Evolutionary conservation across 1,140 invertebrate species (phyloP), one percentile per base, ranked within the genome.

Genomic region (Odontomachus brunneus): DNA sequence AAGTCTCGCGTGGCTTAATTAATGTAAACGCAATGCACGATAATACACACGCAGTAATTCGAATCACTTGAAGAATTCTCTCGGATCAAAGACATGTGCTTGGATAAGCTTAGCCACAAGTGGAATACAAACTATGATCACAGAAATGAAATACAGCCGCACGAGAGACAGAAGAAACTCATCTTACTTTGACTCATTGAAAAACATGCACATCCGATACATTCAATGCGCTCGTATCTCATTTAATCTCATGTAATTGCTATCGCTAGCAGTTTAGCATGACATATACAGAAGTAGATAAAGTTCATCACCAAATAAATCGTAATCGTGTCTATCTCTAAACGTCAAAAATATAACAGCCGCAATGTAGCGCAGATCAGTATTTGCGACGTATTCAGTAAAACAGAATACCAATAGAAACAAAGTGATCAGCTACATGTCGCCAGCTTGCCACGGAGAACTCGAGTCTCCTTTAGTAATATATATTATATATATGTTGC

Each of bases 401-500:
- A 85, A 85, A 85, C 82, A 44, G 76, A 88, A 74, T 88, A 83
- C 69, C 74, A 75, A 88, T 87, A 88, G 84, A 88, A 80, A 88
- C 67, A 85, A 87, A 88, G 67, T 74, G 84, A 83, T 87, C 80
- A 86, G 72, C 59, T 89, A 89, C 66, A 73, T 59, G 72, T 65
- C 81, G 85, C 69, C 85, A 85, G 83, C 84, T 83, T 89, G 73
- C 83, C 76, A 81, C 63, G 65, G 71, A 85, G 73, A 85, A 62
- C 72, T 85, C 26, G 60, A 89, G 62, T 87, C 81, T 87, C 84
- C 89, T 73, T 86, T 72, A 44, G 38, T 44, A 44, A 44, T 44
- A 44, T 44, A 44, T 11, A 33, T 89, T 86, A 90, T 33, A 44
- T 11, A 90, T 89, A 87, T 89, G 87, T 89, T 88, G 82, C 85